Evolutionary conservation across 23 tunicate genomes (phyloP), one percentile per base, ranked within the genome.

Genomic region (Styela plicata): DNA sequence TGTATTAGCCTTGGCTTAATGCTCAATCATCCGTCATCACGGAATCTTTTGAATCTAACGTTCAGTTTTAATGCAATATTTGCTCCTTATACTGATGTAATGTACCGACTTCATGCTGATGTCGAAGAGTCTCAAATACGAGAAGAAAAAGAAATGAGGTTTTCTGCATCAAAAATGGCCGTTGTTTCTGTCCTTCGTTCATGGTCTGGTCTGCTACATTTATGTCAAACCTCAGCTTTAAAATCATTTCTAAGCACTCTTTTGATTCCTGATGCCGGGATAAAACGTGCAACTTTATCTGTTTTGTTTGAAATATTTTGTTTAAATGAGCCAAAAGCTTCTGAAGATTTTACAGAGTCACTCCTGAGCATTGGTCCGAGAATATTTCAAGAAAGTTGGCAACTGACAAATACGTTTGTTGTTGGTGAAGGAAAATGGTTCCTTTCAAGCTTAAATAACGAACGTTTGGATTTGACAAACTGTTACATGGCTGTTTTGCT

Each of bases 51-150:
- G 34, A n/a, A 52, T 2, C 69, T 85, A 0, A 74, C 61, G 52
- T 73, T 91, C 17, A 80, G 80, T 37, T 63, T 87, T 29, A 80
- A 86, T 36, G 76, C 88, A 19, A 74, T 83, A 31, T 87, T 91
- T 74, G 97, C 91, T 16, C 97, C 97, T 30, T 91, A 87, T 69
- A 91, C 97, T 44, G 97, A 91, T 32, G 73, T 91, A 19, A 91
- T 82, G 77, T 91, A 87, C 69, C 79, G 97, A 10, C 90, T 87
- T n/a, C 97, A 87, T 66, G 84, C 90, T 31, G 97, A 91, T 83
- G 89, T 86, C 29, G 97, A 91, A 80, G 83, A 80, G 63, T 80
- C 83, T 20, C 74, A 63, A 27, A 24, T 33, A 27, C 83, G 88
- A 26, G 91, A 91, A 33, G 97, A 91, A 32, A 75, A 79, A 73